These are phyloP conservation scores for Gobio gobio DNA, from an alignment of 2,113 vertebrate genomes.

Conservation along the genomic window DNA sequence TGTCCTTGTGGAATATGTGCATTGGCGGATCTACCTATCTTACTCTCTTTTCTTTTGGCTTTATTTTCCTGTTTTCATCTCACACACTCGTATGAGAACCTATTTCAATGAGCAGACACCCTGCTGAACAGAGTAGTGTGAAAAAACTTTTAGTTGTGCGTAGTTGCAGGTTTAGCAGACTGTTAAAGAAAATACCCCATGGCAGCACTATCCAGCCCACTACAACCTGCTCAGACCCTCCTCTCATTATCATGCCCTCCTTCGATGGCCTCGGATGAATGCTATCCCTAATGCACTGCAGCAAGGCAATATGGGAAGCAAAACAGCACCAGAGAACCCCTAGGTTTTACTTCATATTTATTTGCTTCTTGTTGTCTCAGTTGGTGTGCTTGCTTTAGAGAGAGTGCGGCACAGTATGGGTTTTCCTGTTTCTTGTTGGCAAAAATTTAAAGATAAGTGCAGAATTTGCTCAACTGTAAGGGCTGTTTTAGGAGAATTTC, in stretches of 20 bases:
- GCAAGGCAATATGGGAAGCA: neutral
- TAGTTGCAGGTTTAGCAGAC: neutral
- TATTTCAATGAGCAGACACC: neutral
- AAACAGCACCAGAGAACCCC: neutral
- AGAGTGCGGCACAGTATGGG: neutral
- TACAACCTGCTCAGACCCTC: neutral
- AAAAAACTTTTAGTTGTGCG: neutral
- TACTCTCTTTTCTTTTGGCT: neutral
- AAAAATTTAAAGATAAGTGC: neutral
- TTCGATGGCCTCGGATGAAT: neutral
- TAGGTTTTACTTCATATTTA: neutral
- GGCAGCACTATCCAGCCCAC: constrained; percentile 6
- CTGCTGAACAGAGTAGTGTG: constrained; percentile 8
- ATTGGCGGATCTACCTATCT: neutral
- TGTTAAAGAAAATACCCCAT: neutral
- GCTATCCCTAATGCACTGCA: constrained; percentile 21
- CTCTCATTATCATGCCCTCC: constrained; percentile 10
- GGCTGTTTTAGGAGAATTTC: neutral
- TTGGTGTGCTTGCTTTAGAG: neutral
- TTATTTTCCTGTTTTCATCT: neutral
- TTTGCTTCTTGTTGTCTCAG: neutral
- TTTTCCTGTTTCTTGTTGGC: neutral
- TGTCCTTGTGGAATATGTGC: constrained; percentile 26
- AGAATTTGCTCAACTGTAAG: neutral
- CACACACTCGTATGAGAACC: neutral